Evolutionary conservation across 2,888 invertebrate species (phyloP), one percentile per base, ranked within the genome.

Genomic region (Nesidiocoris tenuis): DNA sequence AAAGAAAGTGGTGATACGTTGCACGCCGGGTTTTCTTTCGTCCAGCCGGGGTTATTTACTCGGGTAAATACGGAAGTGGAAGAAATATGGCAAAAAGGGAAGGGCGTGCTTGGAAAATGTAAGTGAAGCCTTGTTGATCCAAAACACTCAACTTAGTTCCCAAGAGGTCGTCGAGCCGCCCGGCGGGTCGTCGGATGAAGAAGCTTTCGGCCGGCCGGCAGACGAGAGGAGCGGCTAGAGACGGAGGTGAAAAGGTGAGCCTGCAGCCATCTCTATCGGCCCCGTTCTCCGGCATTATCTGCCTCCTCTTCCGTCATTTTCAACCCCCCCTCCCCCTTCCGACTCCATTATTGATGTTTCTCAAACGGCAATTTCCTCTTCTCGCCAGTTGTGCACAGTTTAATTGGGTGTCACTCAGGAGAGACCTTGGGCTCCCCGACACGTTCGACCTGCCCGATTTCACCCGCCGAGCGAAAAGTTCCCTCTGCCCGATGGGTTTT

Each of bases 391-490:
- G 64, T 74, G 74, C 74, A 74, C 74, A 74, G 74, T 74, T 74
- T 74, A 74, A 74, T 74, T 74, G 74, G 74, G 74, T 74, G 74
- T 74, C 74, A 74, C 64, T 74, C 74, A 74, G 64, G 61, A 22
- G 61, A 22, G 1, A 56, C 70, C 70, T 24, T 22, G 9, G 21
- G 22, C 2, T 5, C 64, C 17, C 12, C 61, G 12, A 61, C 61
- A 61, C 61, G 7, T 19, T 65, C 65, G 39, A 65, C 17, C 65
- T 25, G 25, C 39, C 39, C 39, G 25, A 23, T 59, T 70, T 59
- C 59, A 57, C 39, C 12, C 39, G 39, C 12, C 39, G 39, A 39
- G 12, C 3, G 39, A 12, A 57, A 59, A 67, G 55, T 55, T 56
- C 39, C 12, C 39, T 39, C 39, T 3, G 39, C 12, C 55, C 21